Evolutionary conservation across 2,888 invertebrate species (phyloP), one percentile per base, ranked within the genome.

Genomic region (Apamea crenata): DNA sequence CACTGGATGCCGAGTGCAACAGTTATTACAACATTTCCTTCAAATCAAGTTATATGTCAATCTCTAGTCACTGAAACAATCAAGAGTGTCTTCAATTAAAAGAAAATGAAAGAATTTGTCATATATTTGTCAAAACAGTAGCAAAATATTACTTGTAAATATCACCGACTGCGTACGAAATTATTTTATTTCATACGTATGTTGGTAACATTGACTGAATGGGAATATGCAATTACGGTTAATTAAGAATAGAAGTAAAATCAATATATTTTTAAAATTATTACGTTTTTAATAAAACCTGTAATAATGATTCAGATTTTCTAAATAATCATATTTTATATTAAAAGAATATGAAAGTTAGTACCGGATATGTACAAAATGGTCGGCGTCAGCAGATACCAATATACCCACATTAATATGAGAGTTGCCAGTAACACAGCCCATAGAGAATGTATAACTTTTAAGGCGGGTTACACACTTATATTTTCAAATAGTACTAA

Each of bases 131-230:
- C 95, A 96, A 96, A 96, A 95, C 94, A 95, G 92, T 94, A 93
- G 94, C 95, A 95, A 96, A 96, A 96, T 96, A 96, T 91, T 94
- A 93, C 92, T 95, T 94, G 96, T 96, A 97, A 96, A 96, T 96
- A 96, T 95, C 95, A 96, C 96, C 96, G 96, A 96, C 96, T 96
- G 95, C 96, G 95, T 96, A 96, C 95, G 95, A 96, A 94, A 95
- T 95, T 94, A 95, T 93, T 94, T 93, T 93, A 91, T 91, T 89
- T 87, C 87, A 82, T 90, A 83, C 81, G 89, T 83, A 87, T 83
- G 93, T 90, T 97, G 96, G 96, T 90, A 95, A 92, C 90, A 93
- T 90, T 96, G 96, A 85, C 83, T 87, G 74, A 84, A 69, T 74
- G 65, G 74, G 67, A 77, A 78, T 50, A 73, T 79, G 68, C 47